Evolutionary conservation across 2,113 vertebrate genomes (phyloP).

Genomic region (Lepus europaeus): DNA sequence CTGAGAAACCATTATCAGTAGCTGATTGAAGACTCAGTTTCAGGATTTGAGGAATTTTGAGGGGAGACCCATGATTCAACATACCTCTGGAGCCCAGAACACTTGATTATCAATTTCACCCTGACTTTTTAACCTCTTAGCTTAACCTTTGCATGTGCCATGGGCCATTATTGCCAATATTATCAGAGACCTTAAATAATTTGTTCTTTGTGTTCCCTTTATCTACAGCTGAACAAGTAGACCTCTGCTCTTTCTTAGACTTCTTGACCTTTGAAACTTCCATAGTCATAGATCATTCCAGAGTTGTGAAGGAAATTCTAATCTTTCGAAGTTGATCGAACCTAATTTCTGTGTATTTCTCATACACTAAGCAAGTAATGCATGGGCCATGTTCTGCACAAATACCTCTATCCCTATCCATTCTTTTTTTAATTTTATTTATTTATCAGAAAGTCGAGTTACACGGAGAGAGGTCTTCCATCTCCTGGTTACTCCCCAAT

Average conservation of each 20-base stretch:
- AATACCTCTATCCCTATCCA: not conserved
- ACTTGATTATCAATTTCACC: not conserved
- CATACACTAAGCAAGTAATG: not conserved
- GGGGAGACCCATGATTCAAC: not conserved
- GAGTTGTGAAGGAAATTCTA: not conserved
- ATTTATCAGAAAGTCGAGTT: too few species aligned
- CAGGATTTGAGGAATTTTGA: not conserved
- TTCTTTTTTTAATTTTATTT: too few species aligned
- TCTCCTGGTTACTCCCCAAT: too few species aligned
- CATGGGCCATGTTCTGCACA: not conserved
- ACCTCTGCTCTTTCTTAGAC: not conserved
- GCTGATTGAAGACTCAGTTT: not conserved
- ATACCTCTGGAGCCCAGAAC: not conserved
- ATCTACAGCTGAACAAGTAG: not conserved
- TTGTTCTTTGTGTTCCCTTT: not conserved
- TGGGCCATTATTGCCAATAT: not conserved
- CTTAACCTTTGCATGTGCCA: not conserved
- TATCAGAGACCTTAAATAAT: not conserved
- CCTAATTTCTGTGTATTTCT: not conserved
- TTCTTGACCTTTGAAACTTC: not conserved
- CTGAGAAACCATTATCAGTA: not conserved
- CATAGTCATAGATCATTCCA: slow-evolving; percentile 13
- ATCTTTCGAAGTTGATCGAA: slow-evolving; percentile 20
- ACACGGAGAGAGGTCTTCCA: too few species aligned
- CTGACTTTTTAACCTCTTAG: not conserved